Evolutionary conservation across 2,888 invertebrate genomes (phyloP), one percentile per base, ranked within the genome.

Genomic region (Drosophila limbata): DNA sequence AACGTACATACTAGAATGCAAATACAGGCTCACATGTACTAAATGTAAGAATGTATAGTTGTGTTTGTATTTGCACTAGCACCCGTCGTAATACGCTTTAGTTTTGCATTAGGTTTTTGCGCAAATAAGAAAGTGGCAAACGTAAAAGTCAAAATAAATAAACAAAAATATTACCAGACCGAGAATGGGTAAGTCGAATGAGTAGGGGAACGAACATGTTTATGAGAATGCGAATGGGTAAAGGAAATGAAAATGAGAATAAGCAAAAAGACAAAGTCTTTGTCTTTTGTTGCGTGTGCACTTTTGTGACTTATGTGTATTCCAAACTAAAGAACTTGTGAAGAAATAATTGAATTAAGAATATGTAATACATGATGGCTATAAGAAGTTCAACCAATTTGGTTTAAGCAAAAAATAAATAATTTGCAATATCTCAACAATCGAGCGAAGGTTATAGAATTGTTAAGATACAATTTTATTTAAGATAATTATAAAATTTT

Each of bases 101-200:
- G 77, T 75, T 79, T 72, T 65, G 75, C 79, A 69, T 71, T 68
- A 53, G 52, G 33, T 69, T 61, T 73, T 63, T 45, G 37, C 44
- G 72, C 77, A 77, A 76, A 73, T 60, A 72, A 64, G 70, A 73
- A 78, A 81, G 82, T 81, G 84, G 53, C 67, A 83, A 73, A 52
- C 69, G 74, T 74, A 81, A 81, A 77, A 79, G 84, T 79, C 69
- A 68, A 84, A 83, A 83, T 80, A 84, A 84, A 77, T 74, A 80
- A 69, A 72, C 86, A 79, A 70, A 72, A 59, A 69, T 64, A 57
- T 76, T 62, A 66, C 59, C 63, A 40, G 45, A 56, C 33, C 17
- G 55, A 40, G 40, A 56, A 51, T 21, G 6, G 35, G 13, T 10
- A 44, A 31, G 33, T 9, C 37, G 67, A 63, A 63, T n/a, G 45